These are phyloP conservation scores for Ceratina calcarata DNA, from an alignment of 1,140 invertebrate genomes.

Conservation along the genomic window DNA sequence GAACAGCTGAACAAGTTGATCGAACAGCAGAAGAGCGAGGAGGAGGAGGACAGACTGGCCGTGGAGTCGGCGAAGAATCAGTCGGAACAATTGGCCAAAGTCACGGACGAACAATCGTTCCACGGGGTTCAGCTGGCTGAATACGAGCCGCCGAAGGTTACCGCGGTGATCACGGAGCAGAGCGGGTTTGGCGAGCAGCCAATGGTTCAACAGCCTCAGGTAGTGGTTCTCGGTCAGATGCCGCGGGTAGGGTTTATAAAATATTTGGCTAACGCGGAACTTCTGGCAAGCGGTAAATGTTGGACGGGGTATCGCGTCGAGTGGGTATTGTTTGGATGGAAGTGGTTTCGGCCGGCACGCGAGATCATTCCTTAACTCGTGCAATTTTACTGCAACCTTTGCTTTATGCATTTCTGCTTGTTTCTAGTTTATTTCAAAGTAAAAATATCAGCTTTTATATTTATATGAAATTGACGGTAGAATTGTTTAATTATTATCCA, in stretches of 20 bases:
- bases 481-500: too few species aligned
- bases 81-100: constrained; percentile 33
- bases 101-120: constrained; percentile 18
- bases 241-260: background rate
- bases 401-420: too few species aligned
- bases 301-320: background rate
- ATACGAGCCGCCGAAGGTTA: constrained; percentile 54
- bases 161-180: constrained; percentile 39
- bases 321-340: background rate
- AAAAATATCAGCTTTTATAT: too few species aligned
- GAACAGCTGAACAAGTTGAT: constrained; percentile 64
- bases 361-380: too few species aligned
- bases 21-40: constrained; percentile 65
- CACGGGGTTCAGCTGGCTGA: constrained; percentile 43
- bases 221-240: constrained; percentile 1
- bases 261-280: constrained; percentile 1
- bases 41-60: constrained; percentile 47
- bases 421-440: too few species aligned
- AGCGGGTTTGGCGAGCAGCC: constrained; percentile 21
- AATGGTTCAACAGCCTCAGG: constrained; percentile 50
- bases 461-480: too few species aligned
- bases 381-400: too few species aligned
- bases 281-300: background rate
- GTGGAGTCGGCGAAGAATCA: constrained; percentile 48
- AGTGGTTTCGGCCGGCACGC: too few species aligned